Base-by-base conservation (phyloP, 2,797 vertebrate species). In the Gymnodraco acuticeps region DNA sequence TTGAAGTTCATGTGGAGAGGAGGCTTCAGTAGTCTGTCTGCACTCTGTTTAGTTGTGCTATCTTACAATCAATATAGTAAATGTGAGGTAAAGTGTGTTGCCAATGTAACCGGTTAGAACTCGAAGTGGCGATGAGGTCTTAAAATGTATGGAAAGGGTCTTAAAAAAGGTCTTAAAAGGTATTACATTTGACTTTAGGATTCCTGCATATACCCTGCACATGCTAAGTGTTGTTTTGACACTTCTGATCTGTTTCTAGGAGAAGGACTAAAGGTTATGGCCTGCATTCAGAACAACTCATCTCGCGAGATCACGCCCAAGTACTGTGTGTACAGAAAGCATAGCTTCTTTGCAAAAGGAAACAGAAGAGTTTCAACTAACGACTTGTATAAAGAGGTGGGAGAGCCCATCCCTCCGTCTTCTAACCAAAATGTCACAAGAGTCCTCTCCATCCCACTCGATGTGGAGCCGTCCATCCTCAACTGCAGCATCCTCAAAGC, bases 301-400 rank as follows among this genome's bases (percentile, higher is more conserved):
- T 95, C 96, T 81, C 95, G 96, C 73, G 70, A 94, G 86, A 95
- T 99, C 82, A 97, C 95, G 91, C 97, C 96, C 85, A 99, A 98
- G 93, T 97, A 96, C 91, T 93, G 92, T 27, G 82, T 98, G 82
- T 97, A 96, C 92, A 94, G 92, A 82, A 97, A 97, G 78, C 94
- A 96, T 85, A 96, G 95, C 88, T 97, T 96, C 87, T 97, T 97
- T 89, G 97, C 97, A 81, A 81, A 73, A 60, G 94, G 95, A 54
- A 96, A 92, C 86, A 96, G 95, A 92, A 96, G 72, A 85, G 70
- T 97, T 77, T 45, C 88, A 4, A 98, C 93, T 11, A 94, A 95
- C 77, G 93, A 97, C 7, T 87, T 99, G 79, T 67, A 97, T 8
- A 97, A 95, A 87, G 94, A 97, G 4, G 95, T 94, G 62, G 97